Conservation (phyloP, 2,113 vertebrate species). For the Fulmarus glacialis region DNA sequence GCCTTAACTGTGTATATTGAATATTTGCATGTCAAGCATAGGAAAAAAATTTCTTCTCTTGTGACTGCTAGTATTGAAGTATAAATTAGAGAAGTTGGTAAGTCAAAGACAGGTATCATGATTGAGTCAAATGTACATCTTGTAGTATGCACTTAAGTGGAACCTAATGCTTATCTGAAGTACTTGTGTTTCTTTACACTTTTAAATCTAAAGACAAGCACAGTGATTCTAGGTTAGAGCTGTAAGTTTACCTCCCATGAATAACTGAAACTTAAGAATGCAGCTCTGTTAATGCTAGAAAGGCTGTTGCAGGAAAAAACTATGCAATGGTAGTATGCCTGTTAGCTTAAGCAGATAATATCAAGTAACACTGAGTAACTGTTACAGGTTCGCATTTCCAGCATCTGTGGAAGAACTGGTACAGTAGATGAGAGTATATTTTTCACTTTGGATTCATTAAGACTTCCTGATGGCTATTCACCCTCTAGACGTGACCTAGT, state of each 20-base stretch:
- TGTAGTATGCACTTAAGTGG: not conserved
- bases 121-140: not conserved
- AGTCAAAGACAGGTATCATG: not conserved
- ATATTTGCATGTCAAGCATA: not conserved
- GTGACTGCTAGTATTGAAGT: not conserved
- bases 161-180: not conserved
- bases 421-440: constrained; percentile 87
- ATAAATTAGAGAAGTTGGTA: not conserved
- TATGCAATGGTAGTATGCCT: not conserved
- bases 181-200: not conserved
- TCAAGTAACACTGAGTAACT: not conserved
- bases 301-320: not conserved
- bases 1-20: not conserved
- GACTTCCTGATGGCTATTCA: constrained; percentile 80
- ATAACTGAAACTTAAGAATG: not conserved
- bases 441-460: constrained; percentile 88
- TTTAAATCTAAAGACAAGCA: not conserved
- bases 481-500: constrained; percentile 82
- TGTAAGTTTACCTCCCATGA: not conserved
- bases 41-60: not conserved
- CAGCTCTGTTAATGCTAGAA: not conserved
- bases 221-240: not conserved
- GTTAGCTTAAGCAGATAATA: not conserved
- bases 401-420: constrained; percentile 80
- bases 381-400: constrained; percentile 83